Percentiles rank a stretch among this genome's conserved stretches.
These are phyloP conservation scores for Gymnorhina tibicen DNA, from an alignment of 2,113 vertebrate genomes.

Conservation along the genomic window DNA sequence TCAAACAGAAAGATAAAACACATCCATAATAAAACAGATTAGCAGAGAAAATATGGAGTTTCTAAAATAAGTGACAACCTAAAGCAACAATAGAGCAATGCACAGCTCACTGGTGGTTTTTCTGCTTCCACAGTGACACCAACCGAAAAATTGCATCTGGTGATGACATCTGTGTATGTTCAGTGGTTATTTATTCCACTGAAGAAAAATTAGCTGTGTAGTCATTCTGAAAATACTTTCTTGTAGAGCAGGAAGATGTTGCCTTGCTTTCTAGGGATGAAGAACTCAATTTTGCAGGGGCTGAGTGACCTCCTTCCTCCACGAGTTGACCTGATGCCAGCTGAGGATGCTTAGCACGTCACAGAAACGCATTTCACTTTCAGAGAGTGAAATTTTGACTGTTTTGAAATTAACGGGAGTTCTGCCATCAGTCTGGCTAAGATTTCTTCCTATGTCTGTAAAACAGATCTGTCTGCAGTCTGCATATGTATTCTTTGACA, in stretches of 20 bases:
- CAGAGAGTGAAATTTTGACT: not conserved
- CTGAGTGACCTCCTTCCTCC: not conserved
- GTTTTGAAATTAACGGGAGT: not conserved
- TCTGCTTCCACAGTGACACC: not conserved
- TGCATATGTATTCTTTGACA: not conserved
- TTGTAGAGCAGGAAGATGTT: not conserved
- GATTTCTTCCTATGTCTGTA: not conserved
- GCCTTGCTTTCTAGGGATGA: conserved; percentile 1
- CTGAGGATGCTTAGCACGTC: not conserved
- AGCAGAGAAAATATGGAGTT: not conserved
- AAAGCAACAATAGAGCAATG: not conserved
- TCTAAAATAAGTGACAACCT: not conserved
- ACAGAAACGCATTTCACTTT: not conserved
- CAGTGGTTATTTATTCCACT: not conserved
- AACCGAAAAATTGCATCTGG: not conserved
- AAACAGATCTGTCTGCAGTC: not conserved
- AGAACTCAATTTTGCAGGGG: not conserved
- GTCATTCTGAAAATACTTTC: not conserved
- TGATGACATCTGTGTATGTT: conserved; percentile 13
- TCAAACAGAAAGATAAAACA: not conserved
- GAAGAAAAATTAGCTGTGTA: not conserved
- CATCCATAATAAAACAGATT: conserved; percentile 6
- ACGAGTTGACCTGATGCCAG: not conserved
- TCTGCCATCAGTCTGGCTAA: not conserved
- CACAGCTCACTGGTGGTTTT: not conserved